Base-by-base conservation (phyloP, 2,113 vertebrate species). In the Callipepla californica region DNA sequence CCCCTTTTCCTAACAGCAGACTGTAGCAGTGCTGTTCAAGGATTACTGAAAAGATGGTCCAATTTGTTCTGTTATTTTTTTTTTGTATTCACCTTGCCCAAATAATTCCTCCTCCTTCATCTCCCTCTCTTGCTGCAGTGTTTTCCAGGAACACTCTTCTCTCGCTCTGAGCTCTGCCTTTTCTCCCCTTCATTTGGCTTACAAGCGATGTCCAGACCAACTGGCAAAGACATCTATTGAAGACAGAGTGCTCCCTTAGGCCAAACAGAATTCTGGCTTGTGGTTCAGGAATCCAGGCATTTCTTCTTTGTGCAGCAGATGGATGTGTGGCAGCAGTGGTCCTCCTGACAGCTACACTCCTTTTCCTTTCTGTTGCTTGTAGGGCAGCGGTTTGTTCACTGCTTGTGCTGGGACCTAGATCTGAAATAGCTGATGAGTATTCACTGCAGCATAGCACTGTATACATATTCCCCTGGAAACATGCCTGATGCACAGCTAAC, bases 261-360 rank as follows among this genome's bases (percentile, higher is more conserved):
- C 94, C 87, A 89, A 50, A 59, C 68, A 93, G 94, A 50, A 77
- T 91, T 92, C 93, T 93, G 92, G 92, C 95, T 94, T 13, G 8
- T 42, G 81, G 17, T 59, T 69, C 85, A 93, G 94, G 83, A 92
- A 92, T 94, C 85, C 34, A 6, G 61, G 55, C 1, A 1, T 80
- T 93, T 80, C 72, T 94, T 73, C 50, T 92, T 45, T 50, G 50
- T 72, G 18, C 25, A 83, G 90, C 89, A 92, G 91, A 90, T 83
- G 94, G 87, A 34, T 19, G 40, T 48, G 91, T 19, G 53, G 86
- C 91, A 81, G 62, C 18, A 0, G 34, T 17, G 40, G 38, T 81
- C 65, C 89, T 87, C 44, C 85, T 20, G 53, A 85, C 45, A 48
- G 36, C 66, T 80, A 19, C 48, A 25, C 8, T 34, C 70, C 22